Evolutionary conservation across 2,113 vertebrate genomes (phyloP).

Genomic region (Hyaena hyaena): DNA sequence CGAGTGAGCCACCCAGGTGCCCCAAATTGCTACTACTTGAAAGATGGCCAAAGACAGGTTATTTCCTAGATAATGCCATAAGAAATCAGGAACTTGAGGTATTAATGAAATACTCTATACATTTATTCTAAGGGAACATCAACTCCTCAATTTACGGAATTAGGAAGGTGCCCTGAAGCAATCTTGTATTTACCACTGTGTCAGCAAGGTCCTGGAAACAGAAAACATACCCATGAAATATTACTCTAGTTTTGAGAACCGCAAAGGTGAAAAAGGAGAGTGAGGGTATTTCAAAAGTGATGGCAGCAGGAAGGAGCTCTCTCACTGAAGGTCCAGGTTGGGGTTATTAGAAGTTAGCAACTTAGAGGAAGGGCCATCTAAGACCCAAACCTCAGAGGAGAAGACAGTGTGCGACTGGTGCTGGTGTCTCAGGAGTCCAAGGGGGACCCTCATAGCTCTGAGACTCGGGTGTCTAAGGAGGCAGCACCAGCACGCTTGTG

Average conservation of each 20-base stretch:
- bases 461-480: not conserved
- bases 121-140: not conserved
- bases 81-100: not conserved
- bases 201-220: not conserved
- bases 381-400: not conserved
- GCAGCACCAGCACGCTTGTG: rapidly evolving
- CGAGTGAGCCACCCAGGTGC: too few relatives aligned
- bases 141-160: not conserved
- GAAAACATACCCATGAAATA: not conserved
- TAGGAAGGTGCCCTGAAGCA: not conserved
- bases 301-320: not conserved
- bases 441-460: not conserved
- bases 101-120: not conserved
- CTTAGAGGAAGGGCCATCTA: not conserved
- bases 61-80: not conserved
- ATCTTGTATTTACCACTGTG: not conserved
- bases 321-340: too few relatives aligned
- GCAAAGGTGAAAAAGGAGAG: not conserved
- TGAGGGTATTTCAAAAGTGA: not conserved
- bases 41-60: not conserved
- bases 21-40: not conserved
- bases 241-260: not conserved
- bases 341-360: not conserved
- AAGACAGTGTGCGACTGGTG: not conserved
- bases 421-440: not conserved